Base-by-base conservation (phyloP, 37 sponge, comb jelly and placozoan genomes). In the Spongilla lacustris region DNA sequence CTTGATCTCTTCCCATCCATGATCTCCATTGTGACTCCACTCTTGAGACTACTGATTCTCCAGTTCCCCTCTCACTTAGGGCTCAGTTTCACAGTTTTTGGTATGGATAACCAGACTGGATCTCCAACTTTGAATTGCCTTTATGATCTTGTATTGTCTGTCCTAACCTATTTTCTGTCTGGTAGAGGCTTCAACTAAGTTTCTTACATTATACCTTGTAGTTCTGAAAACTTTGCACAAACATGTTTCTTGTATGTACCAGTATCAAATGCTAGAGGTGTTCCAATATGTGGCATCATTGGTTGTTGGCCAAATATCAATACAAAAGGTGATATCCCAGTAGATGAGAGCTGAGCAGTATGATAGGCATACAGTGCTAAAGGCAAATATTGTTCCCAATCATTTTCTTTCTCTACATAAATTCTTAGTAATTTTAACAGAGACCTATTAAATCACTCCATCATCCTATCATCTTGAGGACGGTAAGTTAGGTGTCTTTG, bases 321-420 rank as follows among this genome's bases (percentile, higher is more conserved):
- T 29, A 30, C 33, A 28, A 81, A 92, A 48, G 93, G 93, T 14
- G 89, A 81, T 23, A 58, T 22, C 13, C 76, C 69, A 9, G 86
- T 83, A 66, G 87, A 86, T 28, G 85, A 77, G 71, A 87, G 84
- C 29, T 33, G 30, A 31, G 88, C 33, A 4, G 88, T 84, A 13
- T 71, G 85, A 76, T 88, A 92, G 0, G 86, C 86, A 68, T 67
- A 85, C 46, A 85, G 32, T 46, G 85, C 74, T 10, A 92, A 78
- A 5, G 93, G 93, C 2, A 92, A 36, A 69, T 69, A 83, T 0
- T 77, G 67, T 34, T 88, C 93, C 93, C 93, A 93, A 24, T 88
- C 84, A 25, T 79, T 27, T 26, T 81, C 35, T 28, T 83, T 67
- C 30, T 68, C 26, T 13, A 89, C 75, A 81, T 88, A 92, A 9